A percentile compares a stretch with the other conserved stretches of the same genome.
These are phyloP conservation scores for Microcebus jonahi DNA, from an alignment of 2,113 vertebrate species.

Conservation along the genomic window DNA sequence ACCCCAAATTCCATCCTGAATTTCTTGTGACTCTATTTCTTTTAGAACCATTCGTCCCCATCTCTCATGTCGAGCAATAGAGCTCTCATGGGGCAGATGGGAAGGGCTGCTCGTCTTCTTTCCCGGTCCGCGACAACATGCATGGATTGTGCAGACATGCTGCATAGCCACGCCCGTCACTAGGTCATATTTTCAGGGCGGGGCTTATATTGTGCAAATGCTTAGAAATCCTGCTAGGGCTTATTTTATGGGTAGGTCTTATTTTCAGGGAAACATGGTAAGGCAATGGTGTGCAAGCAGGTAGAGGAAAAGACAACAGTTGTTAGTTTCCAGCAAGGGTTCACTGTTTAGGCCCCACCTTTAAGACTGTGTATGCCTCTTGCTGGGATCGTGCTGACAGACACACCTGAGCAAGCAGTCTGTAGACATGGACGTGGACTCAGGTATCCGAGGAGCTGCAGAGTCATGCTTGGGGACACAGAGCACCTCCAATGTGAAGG, in stretches of 20 bases:
- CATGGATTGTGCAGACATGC: no score
- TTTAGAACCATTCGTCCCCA: no score
- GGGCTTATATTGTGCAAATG: no score
- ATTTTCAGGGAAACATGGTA: background rate
- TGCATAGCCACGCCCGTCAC: no score
- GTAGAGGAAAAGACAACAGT: background rate
- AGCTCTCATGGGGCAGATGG: no score
- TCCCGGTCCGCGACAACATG: accelerated
- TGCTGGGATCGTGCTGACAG: background rate
- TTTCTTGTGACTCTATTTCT: no score
- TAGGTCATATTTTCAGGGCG: no score
- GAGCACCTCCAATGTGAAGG: background rate
- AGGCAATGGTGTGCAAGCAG: background rate
- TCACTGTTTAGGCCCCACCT: background rate
- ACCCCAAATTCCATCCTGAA: no score
- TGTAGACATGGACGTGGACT: background rate
- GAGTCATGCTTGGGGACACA: background rate
- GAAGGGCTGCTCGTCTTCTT: no score
- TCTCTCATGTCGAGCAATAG: no score
- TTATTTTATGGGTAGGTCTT: no score
- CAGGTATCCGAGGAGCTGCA: background rate
- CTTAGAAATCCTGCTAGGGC: no score
- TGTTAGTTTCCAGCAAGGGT: background rate
- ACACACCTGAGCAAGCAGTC: background rate
- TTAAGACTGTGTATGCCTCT: background rate